Conservation (phyloP, 2,888 invertebrate genomes). For the Mimumesa dahlbomi region DNA sequence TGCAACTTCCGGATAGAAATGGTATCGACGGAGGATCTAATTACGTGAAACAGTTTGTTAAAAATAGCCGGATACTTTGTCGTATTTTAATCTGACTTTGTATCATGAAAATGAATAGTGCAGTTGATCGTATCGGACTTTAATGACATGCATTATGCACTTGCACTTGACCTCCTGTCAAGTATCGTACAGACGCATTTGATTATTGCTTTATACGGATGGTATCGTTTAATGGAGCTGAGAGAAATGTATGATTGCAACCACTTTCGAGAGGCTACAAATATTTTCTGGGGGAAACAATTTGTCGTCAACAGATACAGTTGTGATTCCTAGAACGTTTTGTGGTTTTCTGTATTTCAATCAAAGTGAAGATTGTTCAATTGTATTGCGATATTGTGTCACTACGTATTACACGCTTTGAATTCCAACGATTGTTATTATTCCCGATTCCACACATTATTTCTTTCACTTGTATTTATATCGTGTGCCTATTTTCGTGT, state of each 20-base stretch:
- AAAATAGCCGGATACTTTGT: no score
- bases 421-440: background rate
- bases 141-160: constrained; percentile 12
- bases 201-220: constrained; percentile 30
- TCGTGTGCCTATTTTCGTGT: background rate
- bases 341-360: background rate
- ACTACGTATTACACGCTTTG: background rate
- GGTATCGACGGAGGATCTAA: no score
- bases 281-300: background rate
- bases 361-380: background rate
- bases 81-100: no score
- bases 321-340: no score
- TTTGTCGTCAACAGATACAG: no score
- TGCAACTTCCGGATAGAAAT: no score
- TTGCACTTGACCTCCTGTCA: constrained; percentile 45
- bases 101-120: no score
- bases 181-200: constrained; percentile 15
- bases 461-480: background rate
- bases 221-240: constrained; percentile 27
- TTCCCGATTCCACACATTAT: background rate
- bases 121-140: constrained; percentile 22
- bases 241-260: constrained; percentile 19
- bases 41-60: no score
- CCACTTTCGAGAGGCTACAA: background rate
- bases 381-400: no score